Evolutionary conservation across 1,140 invertebrate species (phyloP), one percentile per base, ranked within the genome.

Genomic region (Chelonus insularis): DNA sequence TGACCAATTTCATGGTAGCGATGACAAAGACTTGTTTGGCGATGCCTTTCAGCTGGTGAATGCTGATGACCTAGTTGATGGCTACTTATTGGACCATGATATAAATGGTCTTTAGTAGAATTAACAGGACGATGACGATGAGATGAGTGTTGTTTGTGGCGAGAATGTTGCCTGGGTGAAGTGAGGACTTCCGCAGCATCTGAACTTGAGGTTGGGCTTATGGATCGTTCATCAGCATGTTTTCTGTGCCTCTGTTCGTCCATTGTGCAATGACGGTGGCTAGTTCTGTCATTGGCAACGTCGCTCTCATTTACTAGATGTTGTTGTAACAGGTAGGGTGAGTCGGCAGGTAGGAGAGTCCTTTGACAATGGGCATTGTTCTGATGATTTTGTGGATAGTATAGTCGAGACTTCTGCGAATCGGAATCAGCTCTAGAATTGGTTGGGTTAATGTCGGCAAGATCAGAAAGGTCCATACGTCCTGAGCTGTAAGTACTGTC

Each of bases 1-100:
- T 29, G 34, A 8, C 32, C 51, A 47, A 61, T 61, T 45, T 55
- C 59, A 45, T 61, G 51, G 21, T 61, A 61, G 20, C 51, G 50
- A 55, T 61, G 51, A 48, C 59, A 61, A 11, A 47, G 12, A 54
- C 55, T 54, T 14, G 7, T 12, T 23, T 50, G 51, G 20, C 41
- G 51, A 47, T 45, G 51, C 1, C 25, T n/a, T 9, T 21, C 36
- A 12, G 34, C 7, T 43, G 48, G 23, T n/a, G 57, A 59, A 14
- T 48, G 18, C 18, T 58, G 56, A 50, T 59, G 45, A 8, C 4
- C 11, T 25, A 48, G 5, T 48, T 50, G 32, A 5, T 37, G 16
- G 11, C 14, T 18, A 39, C 34, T 34, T 8, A 59, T 37, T 37
- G 45, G 12, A 36, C 32, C n/a, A 6, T 60, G 58, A 43, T 52